phyloP scores from a whole-genome alignment of 2,797 vertebrate species.

The Poliocrania exsul region DNA sequence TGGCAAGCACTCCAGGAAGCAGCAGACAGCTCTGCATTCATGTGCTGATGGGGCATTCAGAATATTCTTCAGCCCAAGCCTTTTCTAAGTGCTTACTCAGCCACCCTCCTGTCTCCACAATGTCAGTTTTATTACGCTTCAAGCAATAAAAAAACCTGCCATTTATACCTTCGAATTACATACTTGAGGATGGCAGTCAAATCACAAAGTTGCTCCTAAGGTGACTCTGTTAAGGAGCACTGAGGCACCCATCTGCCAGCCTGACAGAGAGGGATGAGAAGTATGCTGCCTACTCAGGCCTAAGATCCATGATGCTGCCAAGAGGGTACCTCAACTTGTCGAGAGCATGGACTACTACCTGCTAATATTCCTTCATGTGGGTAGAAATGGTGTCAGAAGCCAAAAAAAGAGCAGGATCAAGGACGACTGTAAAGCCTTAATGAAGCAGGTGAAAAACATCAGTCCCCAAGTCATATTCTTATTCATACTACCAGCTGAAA shows the following conservation, averaged over 20 bases:
- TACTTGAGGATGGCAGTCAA: neutral
- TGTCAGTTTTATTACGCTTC: neutral
- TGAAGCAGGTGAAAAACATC: neutral
- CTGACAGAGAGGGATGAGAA: neutral
- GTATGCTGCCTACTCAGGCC: neutral
- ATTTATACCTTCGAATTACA: neutral
- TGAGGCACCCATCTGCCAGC: neutral
- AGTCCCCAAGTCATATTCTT: neutral
- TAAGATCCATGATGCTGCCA: neutral
- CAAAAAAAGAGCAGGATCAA: neutral
- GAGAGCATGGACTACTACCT: accelerated
- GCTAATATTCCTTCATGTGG: neutral
- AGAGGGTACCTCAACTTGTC: neutral
- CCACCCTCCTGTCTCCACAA: neutral
- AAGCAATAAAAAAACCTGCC: neutral
- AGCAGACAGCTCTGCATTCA: neutral
- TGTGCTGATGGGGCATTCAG: neutral
- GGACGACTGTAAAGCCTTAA: neutral
- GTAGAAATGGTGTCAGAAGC: accelerated
- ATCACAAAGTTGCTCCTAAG: neutral
- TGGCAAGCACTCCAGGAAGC: neutral
- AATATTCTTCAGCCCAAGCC: neutral
- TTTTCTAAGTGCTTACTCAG: neutral
- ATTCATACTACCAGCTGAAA: neutral
- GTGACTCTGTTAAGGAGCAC: neutral